Evolutionary conservation across 2,113 vertebrate genomes (phyloP).

Genomic region (Otus sunia): DNA sequence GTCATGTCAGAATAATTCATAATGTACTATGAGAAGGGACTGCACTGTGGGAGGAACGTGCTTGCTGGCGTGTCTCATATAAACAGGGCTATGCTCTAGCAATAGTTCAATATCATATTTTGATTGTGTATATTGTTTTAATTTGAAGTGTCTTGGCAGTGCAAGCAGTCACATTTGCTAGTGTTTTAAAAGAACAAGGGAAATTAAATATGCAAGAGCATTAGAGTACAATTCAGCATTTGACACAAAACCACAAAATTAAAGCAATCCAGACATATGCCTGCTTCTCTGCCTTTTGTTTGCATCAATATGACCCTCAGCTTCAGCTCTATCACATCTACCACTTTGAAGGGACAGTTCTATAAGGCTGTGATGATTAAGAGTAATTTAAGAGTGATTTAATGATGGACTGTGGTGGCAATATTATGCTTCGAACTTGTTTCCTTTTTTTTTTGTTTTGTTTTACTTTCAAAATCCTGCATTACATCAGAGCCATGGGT

Average conservation of each 20-base stretch:
- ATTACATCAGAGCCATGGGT: neutral
- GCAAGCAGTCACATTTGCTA: conserved; percentile 25
- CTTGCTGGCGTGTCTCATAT: neutral
- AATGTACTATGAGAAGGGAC: neutral
- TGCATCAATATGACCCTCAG: neutral
- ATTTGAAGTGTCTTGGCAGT: conserved; percentile 23
- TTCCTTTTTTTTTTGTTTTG: neutral
- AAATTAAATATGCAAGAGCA: conserved; percentile 45
- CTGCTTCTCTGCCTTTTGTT: neutral
- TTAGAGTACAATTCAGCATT: neutral
- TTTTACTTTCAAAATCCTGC: neutral
- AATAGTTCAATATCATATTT: neutral
- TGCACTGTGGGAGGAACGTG: neutral
- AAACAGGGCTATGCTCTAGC: neutral
- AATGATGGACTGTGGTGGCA: neutral
- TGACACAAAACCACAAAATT: conserved; percentile 39
- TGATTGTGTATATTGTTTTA: conserved; percentile 14
- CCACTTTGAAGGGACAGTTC: neutral
- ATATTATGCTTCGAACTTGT: neutral
- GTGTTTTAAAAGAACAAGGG: conserved; percentile 46
- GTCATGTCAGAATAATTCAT: neutral
- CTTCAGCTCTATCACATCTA: neutral
- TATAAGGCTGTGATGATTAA: neutral
- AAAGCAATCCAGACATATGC: neutral
- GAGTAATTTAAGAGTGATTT: neutral